Evolutionary conservation across 2,888 invertebrate genomes (phyloP).

Genomic region (Steinernema scapterisci): DNA sequence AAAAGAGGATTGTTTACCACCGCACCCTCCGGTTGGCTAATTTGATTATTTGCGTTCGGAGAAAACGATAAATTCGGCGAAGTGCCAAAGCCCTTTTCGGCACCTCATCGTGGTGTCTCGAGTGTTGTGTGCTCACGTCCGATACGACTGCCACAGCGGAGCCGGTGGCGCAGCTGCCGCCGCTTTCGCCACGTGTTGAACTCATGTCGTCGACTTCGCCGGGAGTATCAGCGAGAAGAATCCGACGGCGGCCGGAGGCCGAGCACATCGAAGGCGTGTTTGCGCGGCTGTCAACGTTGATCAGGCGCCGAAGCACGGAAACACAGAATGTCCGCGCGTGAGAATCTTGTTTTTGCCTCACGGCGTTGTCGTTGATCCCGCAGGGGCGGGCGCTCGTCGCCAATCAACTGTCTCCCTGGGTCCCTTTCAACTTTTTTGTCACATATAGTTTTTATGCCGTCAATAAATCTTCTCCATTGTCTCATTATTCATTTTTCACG

Average conservation of each 20-base stretch:
- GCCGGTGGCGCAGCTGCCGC: not conserved
- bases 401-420: not conserved
- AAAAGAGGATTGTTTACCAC: too few species aligned
- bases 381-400: not conserved
- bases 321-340: not conserved
- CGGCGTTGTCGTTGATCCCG: slow-evolving; percentile 8
- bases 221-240: not conserved
- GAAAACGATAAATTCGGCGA: not conserved
- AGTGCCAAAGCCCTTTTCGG: not conserved
- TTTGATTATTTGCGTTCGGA: not conserved
- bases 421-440: not conserved
- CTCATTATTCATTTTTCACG: slow-evolving; percentile 20
- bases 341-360: slow-evolving; percentile 20
- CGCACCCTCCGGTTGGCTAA: not conserved
- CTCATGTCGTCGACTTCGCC: not conserved
- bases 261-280: slow-evolving; percentile 13
- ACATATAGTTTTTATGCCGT: not conserved
- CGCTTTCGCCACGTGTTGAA: not conserved
- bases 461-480: slow-evolving; percentile 1
- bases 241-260: too few species aligned
- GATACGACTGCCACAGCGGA: not conserved
- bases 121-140: not conserved
- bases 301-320: slow-evolving; percentile 24
- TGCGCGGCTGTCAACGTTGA: slow-evolving; percentile 29
- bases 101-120: not conserved